Evolutionary conservation across 1,140 invertebrate genomes (phyloP).

Genomic region (Solenopsis invicta): DNA sequence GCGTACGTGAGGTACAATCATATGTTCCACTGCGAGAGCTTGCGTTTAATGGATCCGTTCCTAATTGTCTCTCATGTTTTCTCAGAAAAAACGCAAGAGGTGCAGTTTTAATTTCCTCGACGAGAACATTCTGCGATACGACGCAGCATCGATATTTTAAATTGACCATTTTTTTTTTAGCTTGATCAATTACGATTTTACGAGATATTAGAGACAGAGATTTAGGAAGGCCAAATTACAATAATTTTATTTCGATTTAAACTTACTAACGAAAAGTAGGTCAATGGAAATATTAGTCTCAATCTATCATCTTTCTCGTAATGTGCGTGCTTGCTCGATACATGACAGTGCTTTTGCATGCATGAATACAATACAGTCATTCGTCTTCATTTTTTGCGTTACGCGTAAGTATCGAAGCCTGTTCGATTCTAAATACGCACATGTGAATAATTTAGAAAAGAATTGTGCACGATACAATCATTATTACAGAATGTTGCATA

Average conservation of each 20-base stretch:
- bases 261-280: not conserved
- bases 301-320: slow-evolving; percentile 60
- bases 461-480: not conserved
- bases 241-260: slow-evolving; percentile 5
- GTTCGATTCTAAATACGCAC: not conserved
- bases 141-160: not conserved
- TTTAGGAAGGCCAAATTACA: not conserved
- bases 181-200: slow-evolving; percentile 3
- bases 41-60: not conserved
- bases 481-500: not conserved
- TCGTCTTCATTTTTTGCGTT: slow-evolving; percentile 59
- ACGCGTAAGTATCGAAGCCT: slow-evolving; percentile 11
- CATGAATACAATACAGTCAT: slow-evolving; percentile 56
- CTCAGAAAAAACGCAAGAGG: not conserved
- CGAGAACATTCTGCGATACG: not conserved
- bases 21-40: not conserved
- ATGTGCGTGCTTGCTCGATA: slow-evolving; percentile 19
- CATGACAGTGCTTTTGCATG: slow-evolving; percentile 4
- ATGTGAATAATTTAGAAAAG: not conserved
- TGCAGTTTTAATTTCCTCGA: not conserved
- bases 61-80: slow-evolving; percentile 41
- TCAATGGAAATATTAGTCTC: slow-evolving; percentile 64
- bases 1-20: slow-evolving; percentile 1
- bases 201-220: not conserved
- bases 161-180: not conserved